phyloP scores from a whole-genome alignment of 1,140 invertebrate genomes.

The Temnothorax curvispinosus region DNA sequence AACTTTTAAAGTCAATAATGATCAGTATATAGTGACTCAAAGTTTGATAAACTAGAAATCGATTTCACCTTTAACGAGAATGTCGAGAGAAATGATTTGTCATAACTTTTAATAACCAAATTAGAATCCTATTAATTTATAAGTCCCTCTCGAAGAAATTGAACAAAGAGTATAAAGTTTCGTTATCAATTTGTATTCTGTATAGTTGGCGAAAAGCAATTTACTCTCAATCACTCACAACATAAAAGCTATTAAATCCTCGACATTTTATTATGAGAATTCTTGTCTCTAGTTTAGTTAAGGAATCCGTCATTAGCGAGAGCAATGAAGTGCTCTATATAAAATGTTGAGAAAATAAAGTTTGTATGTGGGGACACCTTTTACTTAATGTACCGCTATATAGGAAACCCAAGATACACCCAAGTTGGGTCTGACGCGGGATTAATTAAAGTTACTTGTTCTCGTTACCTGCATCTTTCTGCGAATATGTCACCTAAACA shows the following conservation, averaged over 20 bases:
- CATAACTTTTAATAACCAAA: slow-evolving; percentile 11
- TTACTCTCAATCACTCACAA: slow-evolving; percentile 24
- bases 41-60: neutral
- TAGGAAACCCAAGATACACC: neutral
- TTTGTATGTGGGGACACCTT: neutral
- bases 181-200: slow-evolving; percentile 34
- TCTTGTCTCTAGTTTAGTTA: slow-evolving; percentile 28
- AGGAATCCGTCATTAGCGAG: slow-evolving; percentile 42
- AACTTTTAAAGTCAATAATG: neutral
- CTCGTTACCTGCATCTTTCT: slow-evolving; percentile 10
- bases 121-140: slow-evolving; percentile 25
- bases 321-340: neutral
- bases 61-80: neutral
- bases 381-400: slow-evolving; percentile 19
- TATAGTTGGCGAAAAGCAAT: slow-evolving; percentile 13
- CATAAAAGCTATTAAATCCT: slow-evolving; percentile 37
- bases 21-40: neutral
- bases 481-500: slow-evolving; percentile 3
- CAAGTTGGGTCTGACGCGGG: neutral
- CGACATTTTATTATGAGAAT: slow-evolving; percentile 44
- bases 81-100: neutral
- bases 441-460: slow-evolving; percentile 43
- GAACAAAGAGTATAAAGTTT: slow-evolving; percentile 45
- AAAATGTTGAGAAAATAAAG: neutral
- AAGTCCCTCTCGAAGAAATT: slow-evolving; percentile 5